phyloP scores from a whole-genome alignment of 1,140 invertebrate genomes.

The Tetraneura akinire region DNA sequence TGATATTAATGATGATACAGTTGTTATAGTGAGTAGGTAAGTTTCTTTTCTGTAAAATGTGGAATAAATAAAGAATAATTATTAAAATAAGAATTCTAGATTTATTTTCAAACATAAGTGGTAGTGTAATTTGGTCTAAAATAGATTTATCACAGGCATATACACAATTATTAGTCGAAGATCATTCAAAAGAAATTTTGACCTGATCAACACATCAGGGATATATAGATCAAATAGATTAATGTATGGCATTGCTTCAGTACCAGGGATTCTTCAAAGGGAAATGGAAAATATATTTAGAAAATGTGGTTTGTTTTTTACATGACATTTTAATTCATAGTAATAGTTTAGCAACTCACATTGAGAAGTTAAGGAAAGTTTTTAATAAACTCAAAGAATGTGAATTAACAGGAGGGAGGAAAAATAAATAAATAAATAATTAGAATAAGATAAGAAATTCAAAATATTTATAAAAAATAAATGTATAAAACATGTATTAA shows the following conservation, averaged over 20 bases:
- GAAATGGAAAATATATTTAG: not conserved
- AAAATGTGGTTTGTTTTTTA: not conserved
- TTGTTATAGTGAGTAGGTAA: no score
- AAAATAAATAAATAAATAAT: no score
- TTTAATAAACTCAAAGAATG: not conserved
- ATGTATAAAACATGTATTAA: not conserved
- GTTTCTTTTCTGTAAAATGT: no score
- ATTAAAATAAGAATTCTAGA: no score
- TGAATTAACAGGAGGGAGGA: no score
- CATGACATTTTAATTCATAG: not conserved
- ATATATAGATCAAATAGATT: not conserved
- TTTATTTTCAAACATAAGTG: no score
- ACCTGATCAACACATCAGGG: no score
- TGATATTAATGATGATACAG: no score
- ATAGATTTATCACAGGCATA: not conserved
- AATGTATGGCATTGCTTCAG: not conserved
- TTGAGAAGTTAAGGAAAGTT: not conserved
- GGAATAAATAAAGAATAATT: no score
- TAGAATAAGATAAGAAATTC: conserved; percentile 20
- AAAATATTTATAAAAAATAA: not conserved
- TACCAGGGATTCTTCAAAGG: not conserved
- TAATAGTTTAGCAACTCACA: not conserved
- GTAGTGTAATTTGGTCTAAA: no score
- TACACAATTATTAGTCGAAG: not conserved
- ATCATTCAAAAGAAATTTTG: not conserved